Evolutionary conservation across 2,888 invertebrate genomes (phyloP).

Genomic region (Eurytoma adleriae): DNA sequence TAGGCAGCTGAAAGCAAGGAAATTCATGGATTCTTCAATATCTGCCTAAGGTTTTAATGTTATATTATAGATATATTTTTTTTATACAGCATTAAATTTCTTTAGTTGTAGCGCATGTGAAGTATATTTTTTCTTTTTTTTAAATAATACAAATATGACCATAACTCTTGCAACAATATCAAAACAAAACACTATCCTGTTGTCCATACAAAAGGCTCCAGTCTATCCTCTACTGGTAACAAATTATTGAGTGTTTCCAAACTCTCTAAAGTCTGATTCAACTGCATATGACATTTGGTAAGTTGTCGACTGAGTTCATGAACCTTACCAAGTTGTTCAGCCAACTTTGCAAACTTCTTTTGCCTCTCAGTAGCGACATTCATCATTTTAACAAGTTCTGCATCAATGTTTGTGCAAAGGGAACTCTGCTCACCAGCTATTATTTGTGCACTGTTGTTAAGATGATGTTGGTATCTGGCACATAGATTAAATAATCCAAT

Average conservation of each 20-base stretch:
- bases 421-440: conserved; percentile 88
- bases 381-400: conserved; percentile 84
- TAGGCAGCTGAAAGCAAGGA: conserved; percentile 76
- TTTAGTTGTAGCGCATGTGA: conserved; percentile 39
- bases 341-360: conserved; percentile 89
- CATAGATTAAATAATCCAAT: conserved; percentile 86
- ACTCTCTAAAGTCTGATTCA: conserved; percentile 91
- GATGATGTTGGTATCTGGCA: conserved; percentile 88
- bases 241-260: conserved; percentile 90
- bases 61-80: conserved; percentile 44
- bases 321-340: conserved; percentile 90
- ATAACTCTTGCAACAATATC: conserved; percentile 30
- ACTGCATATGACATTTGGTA: conserved; percentile 86
- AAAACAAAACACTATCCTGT: conserved; percentile 78
- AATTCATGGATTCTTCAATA: conserved; percentile 42
- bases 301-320: conserved; percentile 90
- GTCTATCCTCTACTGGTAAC: conserved; percentile 87
- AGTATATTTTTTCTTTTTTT: conserved; percentile 43
- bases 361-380: conserved; percentile 87
- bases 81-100: conserved; percentile 49
- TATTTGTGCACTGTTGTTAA: conserved; percentile 88
- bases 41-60: conserved; percentile 54
- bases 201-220: conserved; percentile 95
- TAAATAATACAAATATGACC: conserved; percentile 35
- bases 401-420: conserved; percentile 85